Base-by-base conservation (phyloP, 2,888 invertebrate species). In the Microdon myrmicae region DNA sequence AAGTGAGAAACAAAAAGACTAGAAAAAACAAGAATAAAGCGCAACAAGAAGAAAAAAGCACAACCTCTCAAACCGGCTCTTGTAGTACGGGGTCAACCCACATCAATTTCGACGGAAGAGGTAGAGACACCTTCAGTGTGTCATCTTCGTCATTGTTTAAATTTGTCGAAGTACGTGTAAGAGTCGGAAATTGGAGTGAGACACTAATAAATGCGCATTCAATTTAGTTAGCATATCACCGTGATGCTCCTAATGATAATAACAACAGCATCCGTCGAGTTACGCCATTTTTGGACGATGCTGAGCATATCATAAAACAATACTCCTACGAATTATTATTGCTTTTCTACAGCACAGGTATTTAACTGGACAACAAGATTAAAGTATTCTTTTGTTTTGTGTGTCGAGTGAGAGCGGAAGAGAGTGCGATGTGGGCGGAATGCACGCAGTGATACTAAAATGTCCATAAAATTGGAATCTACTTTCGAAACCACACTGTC, bases 121-220 rank as follows among this genome's bases (percentile, higher is more conserved):
- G 37, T 22, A 35, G 17, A 45, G 13, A 20, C 17, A 14, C 35
- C 37, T 4, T 31, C 20, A 17, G 37, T 45, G 44, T 56, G 41
- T 64, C 56, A 53, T 64, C 53, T 64, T 8, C 47, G 64, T 64
- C 58, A 64, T 64, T 53, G 41, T 53, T 48, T 58, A 53, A 58
- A 53, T 64, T 58, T 51, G 51, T 53, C 39, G 32, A 8, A 16
- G 32, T 29, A 48, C 54, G 41, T 32, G n/a, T 17, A 28, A 37
- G 29, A 54, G 54, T 64, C 64, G 64, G 64, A 64, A 64, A 64
- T 64, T 37, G 28, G 51, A 54, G 43, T 48, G 34, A 53, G 25
- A 22, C 20, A 64, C 43, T 53, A 58, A 64, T 64, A 56, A 64
- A 56, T 56, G 56, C 51, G 41, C 37, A 31, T 34, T n/a, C 32